Percentiles rank a stretch among this genome's conserved stretches.
Evolutionary conservation across 2,113 vertebrate genomes (phyloP).

Genomic region (Plotosus lineatus): DNA sequence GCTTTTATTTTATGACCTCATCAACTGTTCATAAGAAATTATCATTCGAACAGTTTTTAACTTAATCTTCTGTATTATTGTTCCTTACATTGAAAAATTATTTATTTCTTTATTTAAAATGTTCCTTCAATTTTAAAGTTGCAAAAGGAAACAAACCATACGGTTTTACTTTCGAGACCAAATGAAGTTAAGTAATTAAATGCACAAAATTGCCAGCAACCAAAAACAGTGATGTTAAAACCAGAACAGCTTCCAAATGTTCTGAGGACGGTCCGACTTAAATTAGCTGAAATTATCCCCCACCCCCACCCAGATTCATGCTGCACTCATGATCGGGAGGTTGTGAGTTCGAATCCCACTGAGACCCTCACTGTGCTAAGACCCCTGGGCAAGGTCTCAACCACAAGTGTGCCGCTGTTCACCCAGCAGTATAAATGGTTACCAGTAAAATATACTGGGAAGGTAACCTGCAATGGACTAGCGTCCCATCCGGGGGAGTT

Average conservation of each 20-base stretch:
- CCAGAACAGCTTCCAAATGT: conserved; percentile 30
- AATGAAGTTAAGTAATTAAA: conserved; percentile 21
- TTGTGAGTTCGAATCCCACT: no score
- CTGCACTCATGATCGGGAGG: no score
- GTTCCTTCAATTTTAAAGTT: neutral
- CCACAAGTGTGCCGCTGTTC: no score
- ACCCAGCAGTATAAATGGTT: no score
- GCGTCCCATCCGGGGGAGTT: no score
- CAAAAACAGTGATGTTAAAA: conserved; percentile 35
- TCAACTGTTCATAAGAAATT: neutral
- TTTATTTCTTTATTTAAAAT: no score
- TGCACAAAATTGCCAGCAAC: conserved; percentile 22
- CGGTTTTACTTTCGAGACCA: conserved; percentile 17
- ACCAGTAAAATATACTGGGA: no score
- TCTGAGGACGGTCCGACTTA: conserved; percentile 17
- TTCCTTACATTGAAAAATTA: neutral
- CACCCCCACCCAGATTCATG: no score
- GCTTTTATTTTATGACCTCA: neutral
- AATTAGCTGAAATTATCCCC: conserved; percentile 27
- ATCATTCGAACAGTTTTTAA: neutral
- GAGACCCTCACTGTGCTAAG: no score
- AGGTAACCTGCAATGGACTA: no score
- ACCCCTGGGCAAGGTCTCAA: no score
- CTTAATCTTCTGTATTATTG: neutral
- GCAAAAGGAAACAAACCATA: neutral